These are phyloP conservation scores for Vandiemenella viatica DNA, from an alignment of 2,888 invertebrate species.

Conservation along the genomic window DNA sequence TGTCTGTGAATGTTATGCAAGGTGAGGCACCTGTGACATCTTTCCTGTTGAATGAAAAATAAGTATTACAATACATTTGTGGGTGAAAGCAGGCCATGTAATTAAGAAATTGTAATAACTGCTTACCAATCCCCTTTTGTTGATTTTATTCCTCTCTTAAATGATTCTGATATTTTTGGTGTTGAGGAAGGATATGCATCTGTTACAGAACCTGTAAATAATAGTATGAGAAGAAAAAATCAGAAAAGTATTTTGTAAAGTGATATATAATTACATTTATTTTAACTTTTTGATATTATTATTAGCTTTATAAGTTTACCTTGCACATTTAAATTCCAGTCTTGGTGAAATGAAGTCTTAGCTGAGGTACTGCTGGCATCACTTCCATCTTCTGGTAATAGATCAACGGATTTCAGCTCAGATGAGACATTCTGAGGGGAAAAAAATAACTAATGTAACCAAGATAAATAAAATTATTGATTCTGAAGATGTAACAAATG, in stretches of 20 bases:
- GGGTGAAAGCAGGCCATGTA: no score
- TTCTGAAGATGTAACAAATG: no score
- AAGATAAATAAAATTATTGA: no score
- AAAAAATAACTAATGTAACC: neutral
- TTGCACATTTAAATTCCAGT: neutral
- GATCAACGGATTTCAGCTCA: neutral
- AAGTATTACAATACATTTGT: no score
- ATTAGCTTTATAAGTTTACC: no score
- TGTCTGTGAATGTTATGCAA: neutral
- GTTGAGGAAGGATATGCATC: neutral
- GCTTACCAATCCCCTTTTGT: neutral
- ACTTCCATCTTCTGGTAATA: slow-evolving; percentile 7
- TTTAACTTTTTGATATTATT: neutral
- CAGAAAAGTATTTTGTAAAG: neutral
- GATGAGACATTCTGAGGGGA: neutral
- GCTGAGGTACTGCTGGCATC: slow-evolving; percentile 13
- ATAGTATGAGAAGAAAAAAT: neutral
- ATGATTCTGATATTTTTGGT: neutral
- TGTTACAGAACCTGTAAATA: neutral
- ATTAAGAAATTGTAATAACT: no score
- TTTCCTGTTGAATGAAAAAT: neutral
- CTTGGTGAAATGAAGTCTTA: slow-evolving; percentile 11
- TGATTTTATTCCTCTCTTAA: neutral
- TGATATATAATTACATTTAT: neutral
- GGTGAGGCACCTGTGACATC: neutral